A percentile compares a stretch with the other conserved stretches of the same genome.
Conservation (phyloP, 2,888 invertebrate species). For the Archips xylosteana region DNA sequence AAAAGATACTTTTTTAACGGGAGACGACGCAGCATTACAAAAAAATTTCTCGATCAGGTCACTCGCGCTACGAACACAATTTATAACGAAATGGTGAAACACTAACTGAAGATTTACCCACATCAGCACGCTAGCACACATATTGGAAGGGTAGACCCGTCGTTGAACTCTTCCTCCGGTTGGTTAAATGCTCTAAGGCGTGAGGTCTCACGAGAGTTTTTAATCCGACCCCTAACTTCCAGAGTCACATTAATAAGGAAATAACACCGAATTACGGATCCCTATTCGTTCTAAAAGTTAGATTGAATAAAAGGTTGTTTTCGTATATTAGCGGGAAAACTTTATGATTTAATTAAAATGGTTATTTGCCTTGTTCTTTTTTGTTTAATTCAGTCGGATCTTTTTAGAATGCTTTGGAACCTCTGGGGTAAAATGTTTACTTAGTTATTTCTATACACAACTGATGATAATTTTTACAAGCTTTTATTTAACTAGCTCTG, state of each 20-base stretch:
- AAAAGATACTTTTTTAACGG: too few relatives aligned
- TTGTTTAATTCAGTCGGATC: constrained; percentile 25
- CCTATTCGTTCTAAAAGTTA: constrained; percentile 76
- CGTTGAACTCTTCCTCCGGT: background rate
- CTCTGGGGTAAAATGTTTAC: background rate
- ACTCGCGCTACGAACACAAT: too few relatives aligned
- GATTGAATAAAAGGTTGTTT: constrained; percentile 80
- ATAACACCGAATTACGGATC: constrained; percentile 77
- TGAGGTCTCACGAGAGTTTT: constrained; percentile 74
- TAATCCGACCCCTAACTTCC: constrained; percentile 73
- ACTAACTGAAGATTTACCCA: too few relatives aligned
- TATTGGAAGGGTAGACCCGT: too few relatives aligned
- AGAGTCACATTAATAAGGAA: constrained; percentile 79
- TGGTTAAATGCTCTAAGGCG: constrained; percentile 51
- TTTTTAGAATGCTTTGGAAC: constrained; percentile 1
- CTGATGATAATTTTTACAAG: background rate
- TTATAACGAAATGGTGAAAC: too few relatives aligned
- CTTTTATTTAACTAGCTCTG: too few relatives aligned
- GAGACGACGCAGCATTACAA: too few relatives aligned
- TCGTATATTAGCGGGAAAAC: constrained; percentile 67
- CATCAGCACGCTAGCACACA: too few relatives aligned
- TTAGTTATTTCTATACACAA: background rate
- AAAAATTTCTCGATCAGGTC: too few relatives aligned
- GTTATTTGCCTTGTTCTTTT: constrained; percentile 52
- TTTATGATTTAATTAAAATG: constrained; percentile 75